Conservation (phyloP, 2,888 invertebrate species). For the Galerucella nymphaeae region DNA sequence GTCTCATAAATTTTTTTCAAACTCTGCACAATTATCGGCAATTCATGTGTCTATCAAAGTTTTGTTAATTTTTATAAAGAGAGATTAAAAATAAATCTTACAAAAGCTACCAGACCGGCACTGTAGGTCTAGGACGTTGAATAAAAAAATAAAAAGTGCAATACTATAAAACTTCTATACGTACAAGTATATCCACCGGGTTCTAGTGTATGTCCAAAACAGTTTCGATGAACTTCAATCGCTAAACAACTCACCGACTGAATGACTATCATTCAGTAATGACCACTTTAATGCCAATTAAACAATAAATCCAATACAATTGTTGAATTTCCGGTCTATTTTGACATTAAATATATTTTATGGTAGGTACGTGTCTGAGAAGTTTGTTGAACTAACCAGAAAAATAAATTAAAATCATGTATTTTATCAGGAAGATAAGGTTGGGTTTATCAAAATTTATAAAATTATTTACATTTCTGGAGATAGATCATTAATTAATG, state of each 20-base stretch:
- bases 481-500: too few species aligned
- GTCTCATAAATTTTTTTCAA: too few species aligned
- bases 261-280: conserved; percentile 38
- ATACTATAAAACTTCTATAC: not conserved
- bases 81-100: too few species aligned
- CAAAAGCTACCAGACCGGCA: too few species aligned
- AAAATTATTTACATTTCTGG: too few species aligned
- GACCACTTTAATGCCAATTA: conserved; percentile 44
- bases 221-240: conserved; percentile 36
- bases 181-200: not conserved
- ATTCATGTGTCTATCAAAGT: too few species aligned
- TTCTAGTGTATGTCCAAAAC: not conserved
- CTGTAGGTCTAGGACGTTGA: not conserved
- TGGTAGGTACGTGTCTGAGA: not conserved
- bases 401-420: not conserved
- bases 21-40: too few species aligned
- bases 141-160: not conserved
- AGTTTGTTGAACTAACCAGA: not conserved
- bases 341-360: conserved; percentile 12
- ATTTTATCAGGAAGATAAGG: not conserved
- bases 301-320: conserved; percentile 46
- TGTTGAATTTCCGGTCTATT: conserved; percentile 45
- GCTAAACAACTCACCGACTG: conserved; percentile 17
- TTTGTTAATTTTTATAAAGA: too few species aligned
- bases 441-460: not conserved